Base-by-base conservation (phyloP, 2,113 vertebrate species). In the Pteropus alecto region DNA sequence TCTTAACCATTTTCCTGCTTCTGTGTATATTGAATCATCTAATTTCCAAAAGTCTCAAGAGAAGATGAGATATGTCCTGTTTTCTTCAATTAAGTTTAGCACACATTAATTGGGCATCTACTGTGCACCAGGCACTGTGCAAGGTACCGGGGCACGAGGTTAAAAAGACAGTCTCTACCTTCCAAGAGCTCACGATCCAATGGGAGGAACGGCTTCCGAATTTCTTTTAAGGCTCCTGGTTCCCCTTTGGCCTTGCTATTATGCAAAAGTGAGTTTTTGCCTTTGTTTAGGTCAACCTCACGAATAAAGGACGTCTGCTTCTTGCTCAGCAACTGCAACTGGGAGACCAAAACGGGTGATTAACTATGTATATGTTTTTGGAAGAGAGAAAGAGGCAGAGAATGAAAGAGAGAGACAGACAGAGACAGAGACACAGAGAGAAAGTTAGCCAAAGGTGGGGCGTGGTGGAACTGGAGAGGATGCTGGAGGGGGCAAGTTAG, bases 11-110 rank as follows among this genome's bases (percentile, higher is more conserved):
- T 87, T 65, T 46, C 10, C 81, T 61, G 48, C 7, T 90, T 93
- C 35, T 65, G 48, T 24, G 2, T 43, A 56, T 26, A 71, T 33
- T 70, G 46, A 88, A 48, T 61, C 61, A 77, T 19, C 63, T 51
- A 41, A 61, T 56, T 96, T 93, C 81, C 56, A 93, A 94, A 90
- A 78, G 41, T 46, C 71, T 82, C 65, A 68, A 82, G 24, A 88
- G 41, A 91, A 81, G 7, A 13, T 14, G 82, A 84, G 67, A 60
- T 28, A 38, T 21, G 26, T 1, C 10, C 30, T 90, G 18, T 24
- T 70, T 60, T 93, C 56, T 54, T 5, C 33, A 87, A 3, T 87
- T 51, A 77, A 68, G 65, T 48, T 76, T 60, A 30, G 73, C 54
- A 76, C 35, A 46, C 30, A 60, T 43, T 93, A 51, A 74, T 19